phyloP scores from a whole-genome alignment of 2,113 vertebrate genomes.

The Lasiurus cinereus region DNA sequence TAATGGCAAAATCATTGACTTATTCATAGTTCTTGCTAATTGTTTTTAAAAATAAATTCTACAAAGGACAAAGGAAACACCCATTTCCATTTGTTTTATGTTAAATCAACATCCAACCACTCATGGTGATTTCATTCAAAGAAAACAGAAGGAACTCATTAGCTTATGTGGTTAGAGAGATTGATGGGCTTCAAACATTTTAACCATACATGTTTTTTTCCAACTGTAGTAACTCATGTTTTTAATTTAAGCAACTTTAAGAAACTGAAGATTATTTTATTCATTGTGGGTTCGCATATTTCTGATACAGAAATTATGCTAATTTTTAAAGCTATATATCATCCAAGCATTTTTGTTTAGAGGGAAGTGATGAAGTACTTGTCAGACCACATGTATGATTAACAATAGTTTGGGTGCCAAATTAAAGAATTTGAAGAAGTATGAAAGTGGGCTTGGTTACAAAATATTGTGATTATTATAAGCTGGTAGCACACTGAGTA shows the following conservation, averaged over 20 bases:
- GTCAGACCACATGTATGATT: conserved; percentile 46
- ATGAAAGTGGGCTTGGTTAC: conserved; percentile 22
- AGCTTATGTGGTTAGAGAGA: conserved; percentile 91
- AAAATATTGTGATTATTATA: conserved; percentile 25
- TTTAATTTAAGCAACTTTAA: conserved; percentile 90
- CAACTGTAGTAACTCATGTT: conserved; percentile 89
- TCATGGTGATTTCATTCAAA: conserved; percentile 92
- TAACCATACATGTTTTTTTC: conserved; percentile 89
- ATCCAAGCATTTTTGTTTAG: conserved; percentile 80
- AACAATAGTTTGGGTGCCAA: conserved; percentile 61
- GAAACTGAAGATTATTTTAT: conserved; percentile 87
- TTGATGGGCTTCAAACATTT: conserved; percentile 92
- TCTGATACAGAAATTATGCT: conserved; percentile 85
- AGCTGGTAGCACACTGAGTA: background rate
- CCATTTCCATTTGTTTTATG: conserved; percentile 93
- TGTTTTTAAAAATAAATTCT: conserved; percentile 89
- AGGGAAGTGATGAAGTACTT: conserved; percentile 74
- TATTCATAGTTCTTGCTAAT: conserved; percentile 88
- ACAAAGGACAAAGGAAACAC: conserved; percentile 89
- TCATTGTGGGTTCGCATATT: conserved; percentile 83
- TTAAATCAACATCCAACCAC: conserved; percentile 93
- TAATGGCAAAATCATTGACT: conserved; percentile 86
- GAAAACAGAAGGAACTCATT: conserved; percentile 93
- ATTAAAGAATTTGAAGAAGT: conserved; percentile 48
- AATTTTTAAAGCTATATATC: conserved; percentile 85